These are phyloP conservation scores for Drosophila sp. DNA, from an alignment of 1,140 invertebrate genomes.

Conservation along the genomic window DNA sequence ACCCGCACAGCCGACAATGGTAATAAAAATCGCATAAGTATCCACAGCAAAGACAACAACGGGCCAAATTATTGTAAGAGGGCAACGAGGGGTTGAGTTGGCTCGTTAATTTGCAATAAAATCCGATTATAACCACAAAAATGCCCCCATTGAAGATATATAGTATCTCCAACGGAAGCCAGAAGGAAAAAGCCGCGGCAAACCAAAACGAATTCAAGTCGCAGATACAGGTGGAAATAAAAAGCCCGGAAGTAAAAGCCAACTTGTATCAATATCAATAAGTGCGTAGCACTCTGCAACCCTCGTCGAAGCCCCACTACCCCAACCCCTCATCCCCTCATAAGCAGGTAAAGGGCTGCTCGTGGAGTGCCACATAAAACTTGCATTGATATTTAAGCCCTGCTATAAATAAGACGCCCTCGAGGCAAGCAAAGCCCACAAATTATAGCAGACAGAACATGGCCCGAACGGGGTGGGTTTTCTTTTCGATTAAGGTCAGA, in stretches of 20 bases:
- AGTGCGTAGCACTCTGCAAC: conserved; percentile 40
- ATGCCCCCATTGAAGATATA: conserved; percentile 74
- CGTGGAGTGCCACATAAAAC: conserved; percentile 47
- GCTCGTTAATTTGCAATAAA: conserved; percentile 84
- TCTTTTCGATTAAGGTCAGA: conserved; percentile 17
- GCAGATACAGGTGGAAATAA: conserved; percentile 69
- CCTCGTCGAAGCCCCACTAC: not conserved
- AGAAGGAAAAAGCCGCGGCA: conserved; percentile 11
- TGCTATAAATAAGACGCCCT: conserved; percentile 80
- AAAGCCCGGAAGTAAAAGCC: conserved; percentile 71
- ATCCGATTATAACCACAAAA: conserved; percentile 84
- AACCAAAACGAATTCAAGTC: conserved; percentile 40
- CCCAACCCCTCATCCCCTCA: not conserved
- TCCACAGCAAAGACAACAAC: conserved; percentile 63
- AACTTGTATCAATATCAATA: conserved; percentile 82
- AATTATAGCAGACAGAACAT: conserved; percentile 58
- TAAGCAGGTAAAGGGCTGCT: conserved; percentile 47
- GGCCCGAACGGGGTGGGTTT: conserved; percentile 54
- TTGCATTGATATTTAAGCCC: conserved; percentile 82
- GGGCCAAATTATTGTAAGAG: conserved; percentile 51
- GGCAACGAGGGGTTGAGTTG: conserved; percentile 16
- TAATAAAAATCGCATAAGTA: conserved; percentile 81
- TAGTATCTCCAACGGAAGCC: conserved; percentile 20
- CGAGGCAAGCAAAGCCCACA: conserved; percentile 74
- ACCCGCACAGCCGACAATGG: conserved; percentile 54